Base-by-base conservation (phyloP, 2,888 invertebrate species). In the Drosophila stalkeri region DNA sequence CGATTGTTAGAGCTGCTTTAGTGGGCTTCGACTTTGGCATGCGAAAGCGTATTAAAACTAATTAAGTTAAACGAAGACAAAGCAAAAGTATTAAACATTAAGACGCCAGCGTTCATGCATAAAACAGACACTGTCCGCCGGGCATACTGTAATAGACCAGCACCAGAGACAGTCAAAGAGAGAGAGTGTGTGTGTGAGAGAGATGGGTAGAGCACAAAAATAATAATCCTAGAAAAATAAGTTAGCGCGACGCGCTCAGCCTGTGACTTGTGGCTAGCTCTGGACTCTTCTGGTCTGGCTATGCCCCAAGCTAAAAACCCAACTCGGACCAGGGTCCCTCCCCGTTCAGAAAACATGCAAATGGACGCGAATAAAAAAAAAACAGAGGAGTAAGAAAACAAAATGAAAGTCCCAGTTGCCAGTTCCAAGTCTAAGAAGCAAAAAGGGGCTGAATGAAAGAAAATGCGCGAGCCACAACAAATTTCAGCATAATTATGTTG, bases 401-500 rank as follows among this genome's bases (percentile, higher is more conserved):
- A 62, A 64, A 77, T 43, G 49, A 67, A 74, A 77, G 67, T 63
- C 72, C 72, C 67, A 64, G 72, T 72, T 75, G 66, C 71, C 64
- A 77, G 77, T 71, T 67, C 54, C 67, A 64, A 74, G 71, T 71
- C 75, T 52, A 67, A 75, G 75, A 65, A 67, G 59, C 64, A 65
- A 68, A 71, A 55, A 37, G 39, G 31, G 31, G 18, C 41, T 46
- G 51, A 47, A 27, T 56, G 68, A 65, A 66, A 54, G 55, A 67
- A 68, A 82, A 75, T 86, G 80, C 82, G 82, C 75, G 82, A 64
- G 82, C 67, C 85, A 75, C 80, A 86, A 82, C 83, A 83, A 83
- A 86, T 88, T 88, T 88, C 80, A 85, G 88, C 85, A 87, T 87
- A 88, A 87, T 87, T 88, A 88, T 81, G 82, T 88, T 73, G 80